These are phyloP conservation scores for Orthonychiurus folsomi DNA, from an alignment of 2,888 invertebrate species.

Conservation along the genomic window DNA sequence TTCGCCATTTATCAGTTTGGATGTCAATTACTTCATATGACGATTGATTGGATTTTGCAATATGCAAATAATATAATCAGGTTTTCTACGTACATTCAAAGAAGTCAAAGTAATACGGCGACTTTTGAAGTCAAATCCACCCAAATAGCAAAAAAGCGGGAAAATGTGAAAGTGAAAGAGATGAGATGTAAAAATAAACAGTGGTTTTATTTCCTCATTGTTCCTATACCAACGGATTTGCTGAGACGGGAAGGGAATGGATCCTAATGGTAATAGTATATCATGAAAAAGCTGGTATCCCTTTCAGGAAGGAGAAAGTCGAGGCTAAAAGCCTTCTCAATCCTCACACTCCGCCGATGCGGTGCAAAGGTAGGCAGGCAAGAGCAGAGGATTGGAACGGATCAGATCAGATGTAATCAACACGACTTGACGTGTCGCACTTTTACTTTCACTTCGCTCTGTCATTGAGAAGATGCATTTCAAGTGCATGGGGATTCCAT, in stretches of 20 bases:
- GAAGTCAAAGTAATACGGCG: too few relatives aligned
- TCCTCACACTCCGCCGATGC: background rate
- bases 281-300: background rate
- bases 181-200: background rate
- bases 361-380: constrained; percentile 8
- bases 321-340: background rate
- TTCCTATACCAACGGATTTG: background rate
- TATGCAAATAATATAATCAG: too few relatives aligned
- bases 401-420: constrained; percentile 14
- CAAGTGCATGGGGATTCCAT: background rate
- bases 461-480: background rate
- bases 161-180: too few relatives aligned
- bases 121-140: too few relatives aligned
- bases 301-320: background rate
- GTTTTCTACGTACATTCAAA: too few relatives aligned
- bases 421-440: background rate
- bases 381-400: constrained; percentile 14
- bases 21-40: too few relatives aligned
- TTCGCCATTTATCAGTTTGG: too few relatives aligned
- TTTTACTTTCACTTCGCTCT: background rate
- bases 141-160: too few relatives aligned
- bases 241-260: too few relatives aligned
- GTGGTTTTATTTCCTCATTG: background rate
- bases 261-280: background rate
- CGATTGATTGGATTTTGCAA: too few relatives aligned